Evolutionary conservation across 92 coral and sea anemone species (phyloP).

Genomic region (Phenganax marumi): DNA sequence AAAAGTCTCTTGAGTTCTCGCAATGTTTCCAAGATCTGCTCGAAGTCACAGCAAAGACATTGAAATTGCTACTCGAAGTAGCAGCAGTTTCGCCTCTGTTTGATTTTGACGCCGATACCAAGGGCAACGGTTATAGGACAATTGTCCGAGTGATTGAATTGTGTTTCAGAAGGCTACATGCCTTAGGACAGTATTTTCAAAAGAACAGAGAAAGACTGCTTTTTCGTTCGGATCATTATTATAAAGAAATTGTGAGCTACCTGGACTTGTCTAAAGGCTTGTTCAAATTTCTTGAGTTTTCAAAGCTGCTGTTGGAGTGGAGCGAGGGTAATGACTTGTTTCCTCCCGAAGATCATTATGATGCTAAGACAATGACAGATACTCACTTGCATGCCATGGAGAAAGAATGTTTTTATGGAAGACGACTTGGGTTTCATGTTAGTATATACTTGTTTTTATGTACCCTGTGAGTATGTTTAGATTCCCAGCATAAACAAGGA

Average conservation of each 20-base stretch:
- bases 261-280: conserved; percentile 66
- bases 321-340: conserved; percentile 69
- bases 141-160: conserved; percentile 70
- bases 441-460: not conserved
- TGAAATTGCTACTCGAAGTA: conserved; percentile 63
- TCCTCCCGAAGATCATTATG: conserved; percentile 63
- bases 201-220: conserved; percentile 75
- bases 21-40: conserved; percentile 72
- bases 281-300: conserved; percentile 70
- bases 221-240: conserved; percentile 90
- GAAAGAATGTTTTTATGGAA: conserved; percentile 91
- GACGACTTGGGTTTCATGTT: conserved; percentile 96
- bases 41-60: conserved; percentile 57
- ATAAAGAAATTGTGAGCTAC: conserved; percentile 79
- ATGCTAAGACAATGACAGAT: conserved; percentile 73
- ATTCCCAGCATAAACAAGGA: no score
- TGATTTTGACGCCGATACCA: conserved; percentile 77
- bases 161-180: conserved; percentile 73
- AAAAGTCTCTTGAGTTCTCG: conserved; percentile 66
- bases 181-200: conserved; percentile 71
- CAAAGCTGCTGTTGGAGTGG: conserved; percentile 63
- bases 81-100: conserved; percentile 68
- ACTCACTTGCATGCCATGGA: conserved; percentile 69
- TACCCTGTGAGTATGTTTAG: not conserved
- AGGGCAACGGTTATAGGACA: conserved; percentile 92